Evolutionary conservation across 1,140 invertebrate species (phyloP).

Genomic region (Propsilocerus akamusi): DNA sequence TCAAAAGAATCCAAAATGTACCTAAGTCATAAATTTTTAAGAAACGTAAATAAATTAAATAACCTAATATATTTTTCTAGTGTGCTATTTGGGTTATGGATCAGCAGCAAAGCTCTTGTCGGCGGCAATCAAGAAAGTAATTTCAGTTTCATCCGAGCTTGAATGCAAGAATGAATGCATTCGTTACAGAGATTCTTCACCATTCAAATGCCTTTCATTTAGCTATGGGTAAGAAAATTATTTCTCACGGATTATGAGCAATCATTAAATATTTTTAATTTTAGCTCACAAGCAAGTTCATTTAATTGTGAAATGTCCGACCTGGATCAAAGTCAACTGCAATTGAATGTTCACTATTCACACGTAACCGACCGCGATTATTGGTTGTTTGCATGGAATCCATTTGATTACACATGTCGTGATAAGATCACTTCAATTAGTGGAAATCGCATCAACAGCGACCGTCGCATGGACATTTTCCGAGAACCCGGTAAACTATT

Average conservation of each 20-base stretch:
- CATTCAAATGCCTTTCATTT: conserved; percentile 47
- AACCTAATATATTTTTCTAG: conserved; percentile 23
- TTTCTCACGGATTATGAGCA: neutral
- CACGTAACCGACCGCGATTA: conserved; percentile 30
- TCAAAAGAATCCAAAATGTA: conserved; percentile 16
- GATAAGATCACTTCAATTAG: conserved; percentile 24
- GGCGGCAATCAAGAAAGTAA: conserved; percentile 36
- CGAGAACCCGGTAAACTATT: conserved; percentile 22
- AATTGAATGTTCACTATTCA: conserved; percentile 38
- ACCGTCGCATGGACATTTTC: conserved; percentile 24
- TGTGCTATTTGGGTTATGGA: conserved; percentile 53
- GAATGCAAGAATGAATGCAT: conserved; percentile 52
- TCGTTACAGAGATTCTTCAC: conserved; percentile 30
- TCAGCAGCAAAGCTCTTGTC: conserved; percentile 45
- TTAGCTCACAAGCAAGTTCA: conserved; percentile 14
- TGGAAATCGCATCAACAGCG: conserved; percentile 21
- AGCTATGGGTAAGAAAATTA: conserved; percentile 38
- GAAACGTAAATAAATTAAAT: neutral
- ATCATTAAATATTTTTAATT: neutral
- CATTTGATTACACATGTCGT: conserved; percentile 23
- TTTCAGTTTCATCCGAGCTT: conserved; percentile 36
- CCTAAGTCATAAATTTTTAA: neutral
- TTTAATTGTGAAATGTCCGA: conserved; percentile 44
- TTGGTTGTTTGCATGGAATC: conserved; percentile 42
- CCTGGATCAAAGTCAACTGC: conserved; percentile 38